Evolutionary conservation across 2,888 invertebrate species (phyloP).

Genomic region (Cantharis lateralis): DNA sequence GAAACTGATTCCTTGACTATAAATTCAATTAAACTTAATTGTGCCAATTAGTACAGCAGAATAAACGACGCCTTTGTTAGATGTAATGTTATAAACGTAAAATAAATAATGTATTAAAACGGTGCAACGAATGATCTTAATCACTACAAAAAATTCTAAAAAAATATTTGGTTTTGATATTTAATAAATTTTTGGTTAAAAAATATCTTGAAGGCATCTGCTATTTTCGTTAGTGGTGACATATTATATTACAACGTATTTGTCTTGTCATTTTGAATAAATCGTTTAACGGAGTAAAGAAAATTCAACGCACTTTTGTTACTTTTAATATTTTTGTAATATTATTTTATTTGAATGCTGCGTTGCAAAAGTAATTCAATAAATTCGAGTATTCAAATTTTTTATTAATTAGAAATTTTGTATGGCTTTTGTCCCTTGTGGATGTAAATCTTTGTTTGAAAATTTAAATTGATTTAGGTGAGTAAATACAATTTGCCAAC

Average conservation of each 20-base stretch:
- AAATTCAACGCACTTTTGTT: conserved; percentile 3
- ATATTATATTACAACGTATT: conserved; percentile 11
- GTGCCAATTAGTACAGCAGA: not conserved
- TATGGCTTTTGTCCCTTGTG: not conserved
- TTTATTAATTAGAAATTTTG: not conserved
- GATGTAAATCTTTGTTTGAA: not conserved
- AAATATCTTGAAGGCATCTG: conserved; percentile 1
- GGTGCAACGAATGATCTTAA: not conserved
- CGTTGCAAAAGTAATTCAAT: not conserved
- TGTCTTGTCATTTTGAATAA: conserved; percentile 8
- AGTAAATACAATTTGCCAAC: not conserved
- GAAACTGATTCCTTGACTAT: not conserved
- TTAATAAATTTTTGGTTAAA: not conserved
- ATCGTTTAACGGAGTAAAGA: not conserved
- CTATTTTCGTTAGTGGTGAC: conserved; percentile 7
- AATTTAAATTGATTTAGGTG: not conserved
- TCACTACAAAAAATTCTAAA: not conserved
- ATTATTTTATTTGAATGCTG: not conserved
- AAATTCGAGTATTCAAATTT: not conserved
- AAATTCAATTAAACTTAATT: not conserved
- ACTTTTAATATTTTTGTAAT: not conserved
- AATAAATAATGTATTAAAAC: not conserved
- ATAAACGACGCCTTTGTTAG: not conserved
- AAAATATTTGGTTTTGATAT: not conserved
- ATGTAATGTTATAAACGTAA: not conserved